phyloP scores from a whole-genome alignment of 2,113 vertebrate species.

The Aix galericulata region DNA sequence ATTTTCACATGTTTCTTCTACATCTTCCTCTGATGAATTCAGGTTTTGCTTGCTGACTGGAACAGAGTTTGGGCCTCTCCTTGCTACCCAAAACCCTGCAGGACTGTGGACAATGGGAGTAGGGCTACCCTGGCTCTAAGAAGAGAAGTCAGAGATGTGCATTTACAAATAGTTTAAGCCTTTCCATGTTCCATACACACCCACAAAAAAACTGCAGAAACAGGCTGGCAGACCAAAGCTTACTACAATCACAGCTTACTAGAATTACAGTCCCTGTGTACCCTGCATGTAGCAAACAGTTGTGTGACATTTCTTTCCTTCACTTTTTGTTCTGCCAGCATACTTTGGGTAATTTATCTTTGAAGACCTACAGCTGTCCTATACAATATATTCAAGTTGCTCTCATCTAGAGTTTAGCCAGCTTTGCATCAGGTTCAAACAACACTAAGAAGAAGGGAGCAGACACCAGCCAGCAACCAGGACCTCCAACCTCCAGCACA shows the following conservation, averaged over 20 bases:
- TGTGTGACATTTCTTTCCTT: neutral
- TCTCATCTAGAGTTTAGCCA: neutral
- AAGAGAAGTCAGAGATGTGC: neutral
- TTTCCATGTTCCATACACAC: neutral
- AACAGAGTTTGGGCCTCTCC: slow-evolving; percentile 62
- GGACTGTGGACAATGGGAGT: slow-evolving; percentile 68
- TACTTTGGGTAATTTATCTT: neutral
- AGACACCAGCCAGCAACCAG: neutral
- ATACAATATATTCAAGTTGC: neutral
- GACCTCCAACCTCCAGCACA: neutral
- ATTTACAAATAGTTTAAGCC: neutral
- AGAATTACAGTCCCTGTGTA: neutral
- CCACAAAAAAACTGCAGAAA: neutral
- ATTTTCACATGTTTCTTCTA: slow-evolving; percentile 72
- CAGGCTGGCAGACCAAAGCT: neutral
- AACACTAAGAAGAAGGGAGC: neutral
- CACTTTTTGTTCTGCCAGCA: neutral
- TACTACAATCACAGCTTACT: neutral
- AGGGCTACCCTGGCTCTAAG: slow-evolving; percentile 72
- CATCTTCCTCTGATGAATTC: slow-evolving; percentile 80
- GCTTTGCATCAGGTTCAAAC: neutral
- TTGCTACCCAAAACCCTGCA: slow-evolving; percentile 77
- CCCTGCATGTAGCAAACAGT: neutral
- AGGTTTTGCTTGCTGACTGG: slow-evolving; percentile 72
- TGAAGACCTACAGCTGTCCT: neutral